Evolutionary conservation across 1,140 invertebrate genomes (phyloP).

Genomic region (Tetramorium parvispinum): DNA sequence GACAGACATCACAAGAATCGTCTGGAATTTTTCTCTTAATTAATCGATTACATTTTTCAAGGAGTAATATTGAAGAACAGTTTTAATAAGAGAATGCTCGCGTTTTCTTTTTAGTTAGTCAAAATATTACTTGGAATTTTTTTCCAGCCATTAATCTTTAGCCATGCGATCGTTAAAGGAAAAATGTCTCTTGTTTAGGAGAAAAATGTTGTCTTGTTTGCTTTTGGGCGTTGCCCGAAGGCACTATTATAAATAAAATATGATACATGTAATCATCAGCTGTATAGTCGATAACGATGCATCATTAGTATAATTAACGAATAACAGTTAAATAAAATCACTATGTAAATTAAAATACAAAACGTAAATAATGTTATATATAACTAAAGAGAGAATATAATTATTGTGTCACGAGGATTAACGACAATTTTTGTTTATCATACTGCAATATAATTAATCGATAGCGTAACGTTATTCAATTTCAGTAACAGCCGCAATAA

Average conservation of each 20-base stretch:
- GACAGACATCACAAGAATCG: neutral
- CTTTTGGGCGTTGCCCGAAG: neutral
- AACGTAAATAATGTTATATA: neutral
- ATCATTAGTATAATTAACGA: neutral
- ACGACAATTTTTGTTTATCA: neutral
- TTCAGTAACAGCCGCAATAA: neutral
- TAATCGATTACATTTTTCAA: slow-evolving; percentile 8
- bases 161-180: neutral
- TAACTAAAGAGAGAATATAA: neutral
- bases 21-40: neutral
- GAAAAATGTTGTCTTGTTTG: slow-evolving; percentile 30
- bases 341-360: neutral
- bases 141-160: slow-evolving; percentile 26
- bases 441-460: neutral
- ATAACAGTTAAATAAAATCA: neutral
- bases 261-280: neutral
- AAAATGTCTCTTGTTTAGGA: slow-evolving; percentile 19
- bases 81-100: neutral
- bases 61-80: neutral
- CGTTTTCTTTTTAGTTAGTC: neutral
- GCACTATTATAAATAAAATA: neutral
- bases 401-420: neutral
- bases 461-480: slow-evolving; percentile 3
- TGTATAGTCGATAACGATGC: neutral
- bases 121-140: slow-evolving; percentile 18